Evolutionary conservation across 23 tunicate species (phyloP).

Genomic region (Ascidia mentula): DNA sequence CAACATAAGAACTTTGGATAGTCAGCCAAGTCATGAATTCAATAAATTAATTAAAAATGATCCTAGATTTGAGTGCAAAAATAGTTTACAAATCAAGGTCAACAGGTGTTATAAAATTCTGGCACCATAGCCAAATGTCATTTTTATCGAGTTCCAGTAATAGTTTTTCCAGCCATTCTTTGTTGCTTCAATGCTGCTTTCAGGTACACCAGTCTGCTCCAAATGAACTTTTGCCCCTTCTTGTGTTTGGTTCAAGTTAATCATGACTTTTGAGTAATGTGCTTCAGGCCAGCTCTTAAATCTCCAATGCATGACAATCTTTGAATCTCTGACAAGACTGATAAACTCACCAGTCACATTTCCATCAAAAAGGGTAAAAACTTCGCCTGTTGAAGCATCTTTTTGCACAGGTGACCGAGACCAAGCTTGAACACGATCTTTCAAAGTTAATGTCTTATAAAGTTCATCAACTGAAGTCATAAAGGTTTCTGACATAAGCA

Average conservation of each 20-base stretch:
- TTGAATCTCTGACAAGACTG: conserved; percentile 43
- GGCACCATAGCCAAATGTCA: conserved; percentile 93
- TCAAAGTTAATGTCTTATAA: conserved; percentile 46
- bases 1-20: not conserved
- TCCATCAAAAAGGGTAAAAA: conserved; percentile 64
- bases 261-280: conserved; percentile 72
- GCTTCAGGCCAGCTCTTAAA: conserved; percentile 91
- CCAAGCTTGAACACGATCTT: conserved; percentile 89
- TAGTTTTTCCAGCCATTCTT: conserved; percentile 88
- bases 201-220: conserved; percentile 95
- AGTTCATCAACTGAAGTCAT: conserved; percentile 76
- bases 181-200: conserved; percentile 79
- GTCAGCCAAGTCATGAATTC: not conserved
- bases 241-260: conserved; percentile 56
- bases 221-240: conserved; percentile 74
- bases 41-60: not conserved
- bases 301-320: conserved; percentile 84
- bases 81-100: not conserved
- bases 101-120: conserved; percentile 64
- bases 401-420: conserved; percentile 40
- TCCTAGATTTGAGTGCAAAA: not conserved
- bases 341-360: conserved; percentile 78
- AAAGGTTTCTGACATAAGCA: conserved; percentile 80
- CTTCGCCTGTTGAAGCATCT: conserved; percentile 56
- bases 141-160: conserved; percentile 93